A percentile compares a stretch with the other conserved stretches of the same genome.
Evolutionary conservation across 2,797 vertebrate genomes (phyloP).

Genomic region (Valencia hispanica): DNA sequence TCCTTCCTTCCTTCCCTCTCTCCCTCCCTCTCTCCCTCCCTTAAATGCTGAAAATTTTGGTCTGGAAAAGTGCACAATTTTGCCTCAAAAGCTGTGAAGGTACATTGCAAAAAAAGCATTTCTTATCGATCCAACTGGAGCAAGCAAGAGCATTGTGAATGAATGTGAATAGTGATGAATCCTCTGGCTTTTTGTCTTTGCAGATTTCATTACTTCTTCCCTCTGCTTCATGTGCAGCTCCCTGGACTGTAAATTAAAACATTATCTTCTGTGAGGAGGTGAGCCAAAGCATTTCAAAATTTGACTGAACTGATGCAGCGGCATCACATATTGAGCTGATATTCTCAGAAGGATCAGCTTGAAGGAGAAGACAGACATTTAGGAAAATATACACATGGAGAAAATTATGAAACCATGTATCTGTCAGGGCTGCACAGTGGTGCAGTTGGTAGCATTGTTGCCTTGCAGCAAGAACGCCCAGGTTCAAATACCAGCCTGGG

Average conservation of each 20-base stretch:
- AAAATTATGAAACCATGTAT: slow-evolving; percentile 17
- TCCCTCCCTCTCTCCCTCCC: no score
- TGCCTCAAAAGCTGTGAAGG: background rate
- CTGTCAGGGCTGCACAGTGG: no score
- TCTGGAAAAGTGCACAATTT: background rate
- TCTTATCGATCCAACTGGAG: background rate
- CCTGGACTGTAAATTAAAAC: slow-evolving; percentile 41
- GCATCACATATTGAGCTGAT: slow-evolving; percentile 4
- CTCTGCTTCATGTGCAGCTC: slow-evolving; percentile 34
- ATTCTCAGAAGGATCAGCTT: slow-evolving; percentile 11
- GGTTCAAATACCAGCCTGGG: no score
- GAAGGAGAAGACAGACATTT: slow-evolving; percentile 12
- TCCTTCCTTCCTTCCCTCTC: no score
- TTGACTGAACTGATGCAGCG: slow-evolving; percentile 32
- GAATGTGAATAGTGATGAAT: slow-evolving; percentile 42
- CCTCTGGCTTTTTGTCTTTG: slow-evolving; percentile 34
- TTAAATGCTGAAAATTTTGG: background rate
- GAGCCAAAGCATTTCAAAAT: background rate
- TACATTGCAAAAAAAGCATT: background rate
- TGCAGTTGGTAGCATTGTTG: no score
- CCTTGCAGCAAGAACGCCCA: no score
- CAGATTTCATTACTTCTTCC: slow-evolving; percentile 58
- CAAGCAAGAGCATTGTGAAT: slow-evolving; percentile 15
- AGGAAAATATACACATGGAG: slow-evolving; percentile 16
- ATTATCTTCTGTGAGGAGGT: slow-evolving; percentile 34